Evolutionary conservation across 2,113 vertebrate species (phyloP).

Genomic region (Globicephala melas): DNA sequence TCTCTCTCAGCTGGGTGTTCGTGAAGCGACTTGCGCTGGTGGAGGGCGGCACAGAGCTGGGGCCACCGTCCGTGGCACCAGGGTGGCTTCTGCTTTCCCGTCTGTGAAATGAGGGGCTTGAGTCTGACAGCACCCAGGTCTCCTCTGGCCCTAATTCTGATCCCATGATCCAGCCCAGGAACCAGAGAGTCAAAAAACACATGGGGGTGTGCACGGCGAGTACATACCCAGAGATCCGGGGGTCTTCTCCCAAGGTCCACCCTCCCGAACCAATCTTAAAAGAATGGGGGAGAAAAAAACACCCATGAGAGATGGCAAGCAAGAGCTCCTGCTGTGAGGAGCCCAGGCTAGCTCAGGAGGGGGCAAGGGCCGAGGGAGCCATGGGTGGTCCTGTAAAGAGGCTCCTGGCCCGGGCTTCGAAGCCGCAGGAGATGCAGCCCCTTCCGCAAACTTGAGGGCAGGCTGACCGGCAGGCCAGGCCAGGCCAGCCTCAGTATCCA

Average conservation of each 20-base stretch:
- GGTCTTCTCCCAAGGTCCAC: constrained; percentile 24
- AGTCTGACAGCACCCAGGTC: background rate
- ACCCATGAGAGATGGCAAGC: fast-evolving
- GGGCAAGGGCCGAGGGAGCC: fast-evolving
- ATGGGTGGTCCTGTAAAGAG: background rate
- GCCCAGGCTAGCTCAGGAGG: background rate
- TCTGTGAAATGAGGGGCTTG: background rate
- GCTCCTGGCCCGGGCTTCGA: background rate
- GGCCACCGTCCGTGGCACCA: background rate
- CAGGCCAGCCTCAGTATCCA: background rate
- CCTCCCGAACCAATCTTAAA: constrained; percentile 63
- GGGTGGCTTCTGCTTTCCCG: background rate
- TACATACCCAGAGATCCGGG: constrained; percentile 60
- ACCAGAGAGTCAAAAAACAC: background rate
- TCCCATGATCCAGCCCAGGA: background rate
- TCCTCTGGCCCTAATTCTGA: background rate
- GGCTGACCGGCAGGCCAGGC: fast-evolving
- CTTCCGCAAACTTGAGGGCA: background rate
- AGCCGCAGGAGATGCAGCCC: background rate
- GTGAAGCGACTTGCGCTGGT: background rate
- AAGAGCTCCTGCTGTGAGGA: too few species aligned
- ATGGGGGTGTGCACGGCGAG: fast-evolving
- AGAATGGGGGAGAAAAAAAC: constrained; percentile 39
- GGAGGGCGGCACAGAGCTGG: background rate
- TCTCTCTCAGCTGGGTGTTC: background rate